Evolutionary conservation across 2,888 invertebrate species (phyloP).

Genomic region (Chrysolina oricalcia): DNA sequence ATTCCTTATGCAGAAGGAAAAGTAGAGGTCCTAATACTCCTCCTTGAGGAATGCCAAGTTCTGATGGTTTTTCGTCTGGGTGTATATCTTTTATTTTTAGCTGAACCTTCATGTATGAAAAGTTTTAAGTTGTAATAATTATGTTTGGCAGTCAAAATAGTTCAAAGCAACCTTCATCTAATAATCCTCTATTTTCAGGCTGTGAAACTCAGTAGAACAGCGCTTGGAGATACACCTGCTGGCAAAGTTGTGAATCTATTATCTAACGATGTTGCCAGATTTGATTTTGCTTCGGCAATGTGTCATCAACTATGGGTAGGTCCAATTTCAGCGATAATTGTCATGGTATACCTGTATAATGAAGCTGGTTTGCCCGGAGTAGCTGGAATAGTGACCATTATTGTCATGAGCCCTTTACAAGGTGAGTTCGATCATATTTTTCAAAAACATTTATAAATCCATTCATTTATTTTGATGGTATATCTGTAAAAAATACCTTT

Average conservation of each 20-base stretch:
- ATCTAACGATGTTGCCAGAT: conserved; percentile 49
- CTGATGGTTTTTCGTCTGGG: too few relatives aligned
- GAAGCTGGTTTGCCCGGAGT: conserved; percentile 83
- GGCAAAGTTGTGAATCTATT: conserved; percentile 48
- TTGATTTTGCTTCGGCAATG: conserved; percentile 36
- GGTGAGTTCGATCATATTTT: conserved; percentile 73
- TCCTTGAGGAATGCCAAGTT: too few relatives aligned
- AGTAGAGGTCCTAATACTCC: too few relatives aligned
- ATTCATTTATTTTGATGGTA: too few relatives aligned
- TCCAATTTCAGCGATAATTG: conserved; percentile 75
- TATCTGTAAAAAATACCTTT: too few relatives aligned
- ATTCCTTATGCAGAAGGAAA: too few relatives aligned
- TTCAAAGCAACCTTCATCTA: background rate
- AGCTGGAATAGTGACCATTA: conserved; percentile 84
- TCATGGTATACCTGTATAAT: conserved; percentile 85
- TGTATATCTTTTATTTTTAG: too few relatives aligned
- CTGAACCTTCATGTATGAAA: too few relatives aligned
- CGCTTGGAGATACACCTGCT: conserved; percentile 39
- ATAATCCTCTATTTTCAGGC: conserved; percentile 33
- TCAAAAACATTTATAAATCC: too few relatives aligned
- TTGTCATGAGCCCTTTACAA: conserved; percentile 89
- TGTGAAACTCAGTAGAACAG: conserved; percentile 46
- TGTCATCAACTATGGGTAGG: conserved; percentile 43
- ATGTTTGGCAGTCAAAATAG: too few relatives aligned
- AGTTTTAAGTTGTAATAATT: too few relatives aligned